phyloP scores from a whole-genome alignment of 2,888 invertebrate genomes.

The Drosophila picticornis region DNA sequence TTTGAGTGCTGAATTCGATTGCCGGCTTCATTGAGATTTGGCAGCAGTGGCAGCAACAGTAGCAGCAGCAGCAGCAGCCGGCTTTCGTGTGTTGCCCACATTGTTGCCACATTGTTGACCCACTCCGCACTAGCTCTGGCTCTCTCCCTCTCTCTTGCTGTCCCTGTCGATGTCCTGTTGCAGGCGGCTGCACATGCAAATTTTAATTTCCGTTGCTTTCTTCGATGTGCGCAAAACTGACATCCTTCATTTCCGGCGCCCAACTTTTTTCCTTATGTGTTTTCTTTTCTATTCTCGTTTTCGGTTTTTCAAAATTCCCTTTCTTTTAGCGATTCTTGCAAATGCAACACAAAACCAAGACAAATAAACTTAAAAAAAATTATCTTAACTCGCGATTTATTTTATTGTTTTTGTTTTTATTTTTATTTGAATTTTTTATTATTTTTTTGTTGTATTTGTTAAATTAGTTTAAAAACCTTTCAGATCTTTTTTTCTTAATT shows the following conservation, averaged over 20 bases:
- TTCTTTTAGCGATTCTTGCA: background rate
- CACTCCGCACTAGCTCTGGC: conserved; percentile 5
- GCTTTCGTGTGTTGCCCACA: conserved; percentile 41
- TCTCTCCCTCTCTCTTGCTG: background rate
- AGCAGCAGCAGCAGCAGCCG: conserved; percentile 18
- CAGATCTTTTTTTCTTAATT: background rate
- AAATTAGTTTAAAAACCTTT: background rate
- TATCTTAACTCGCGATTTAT: conserved; percentile 5
- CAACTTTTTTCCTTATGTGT: conserved; percentile 18
- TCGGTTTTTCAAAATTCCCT: conserved; percentile 1
- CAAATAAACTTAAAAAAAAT: conserved; percentile 29
- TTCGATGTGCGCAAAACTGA: conserved; percentile 74
- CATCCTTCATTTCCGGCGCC: conserved; percentile 78
- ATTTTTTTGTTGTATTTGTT: background rate
- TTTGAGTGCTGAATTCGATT: conserved; percentile 41
- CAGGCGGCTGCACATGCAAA: conserved; percentile 71
- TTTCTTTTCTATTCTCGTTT: conserved; percentile 2
- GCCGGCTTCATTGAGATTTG: conserved; percentile 43
- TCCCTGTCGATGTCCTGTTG: conserved; percentile 24
- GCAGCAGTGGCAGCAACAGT: conserved; percentile 17
- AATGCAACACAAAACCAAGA: conserved; percentile 23
- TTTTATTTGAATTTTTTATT: background rate
- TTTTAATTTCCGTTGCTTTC: conserved; percentile 82
- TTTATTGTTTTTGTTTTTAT: background rate
- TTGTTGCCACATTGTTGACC: conserved; percentile 36